A percentile compares a stretch with the other conserved stretches of the same genome.
Evolutionary conservation across 2,113 vertebrate species (phyloP).

Genomic region (Butorides virescens): DNA sequence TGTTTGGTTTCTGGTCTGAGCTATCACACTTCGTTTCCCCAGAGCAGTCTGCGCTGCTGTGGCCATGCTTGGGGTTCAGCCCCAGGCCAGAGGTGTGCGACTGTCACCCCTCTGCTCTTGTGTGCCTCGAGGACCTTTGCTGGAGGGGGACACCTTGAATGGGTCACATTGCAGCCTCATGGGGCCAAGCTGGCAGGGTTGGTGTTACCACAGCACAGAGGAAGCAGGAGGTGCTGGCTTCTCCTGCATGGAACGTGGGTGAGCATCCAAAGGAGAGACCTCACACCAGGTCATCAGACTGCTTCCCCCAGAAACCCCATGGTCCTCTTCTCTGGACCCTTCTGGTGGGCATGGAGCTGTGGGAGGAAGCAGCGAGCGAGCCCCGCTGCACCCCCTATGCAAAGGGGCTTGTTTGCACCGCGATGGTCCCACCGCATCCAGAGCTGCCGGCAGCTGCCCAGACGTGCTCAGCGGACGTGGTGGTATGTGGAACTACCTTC

Average conservation of each 20-base stretch:
- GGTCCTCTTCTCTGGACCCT: background rate
- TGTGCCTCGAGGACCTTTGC: rapidly evolving
- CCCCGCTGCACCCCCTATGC: rapidly evolving
- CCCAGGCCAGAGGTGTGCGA: background rate
- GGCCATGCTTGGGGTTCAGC: background rate
- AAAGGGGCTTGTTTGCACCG: background rate
- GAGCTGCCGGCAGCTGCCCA: background rate
- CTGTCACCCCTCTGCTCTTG: background rate
- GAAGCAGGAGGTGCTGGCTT: background rate
- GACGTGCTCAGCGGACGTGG: rapidly evolving
- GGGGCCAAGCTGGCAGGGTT: background rate
- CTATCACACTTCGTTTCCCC: background rate
- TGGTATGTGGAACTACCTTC: background rate
- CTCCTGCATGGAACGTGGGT: rapidly evolving
- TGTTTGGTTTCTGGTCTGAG: background rate
- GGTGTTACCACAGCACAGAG: rapidly evolving
- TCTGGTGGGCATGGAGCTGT: background rate
- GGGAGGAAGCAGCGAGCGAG: background rate
- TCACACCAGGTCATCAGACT: background rate
- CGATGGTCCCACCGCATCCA: rapidly evolving
- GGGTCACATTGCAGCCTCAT: rapidly evolving
- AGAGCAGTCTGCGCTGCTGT: background rate
- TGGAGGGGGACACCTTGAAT: rapidly evolving
- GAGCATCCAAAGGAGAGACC: background rate
- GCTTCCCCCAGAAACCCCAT: background rate